Percentiles rank a stretch among this genome's conserved stretches.
Conservation (phyloP, 92 coral and sea anemone species). For the Phymanthus crucifer region DNA sequence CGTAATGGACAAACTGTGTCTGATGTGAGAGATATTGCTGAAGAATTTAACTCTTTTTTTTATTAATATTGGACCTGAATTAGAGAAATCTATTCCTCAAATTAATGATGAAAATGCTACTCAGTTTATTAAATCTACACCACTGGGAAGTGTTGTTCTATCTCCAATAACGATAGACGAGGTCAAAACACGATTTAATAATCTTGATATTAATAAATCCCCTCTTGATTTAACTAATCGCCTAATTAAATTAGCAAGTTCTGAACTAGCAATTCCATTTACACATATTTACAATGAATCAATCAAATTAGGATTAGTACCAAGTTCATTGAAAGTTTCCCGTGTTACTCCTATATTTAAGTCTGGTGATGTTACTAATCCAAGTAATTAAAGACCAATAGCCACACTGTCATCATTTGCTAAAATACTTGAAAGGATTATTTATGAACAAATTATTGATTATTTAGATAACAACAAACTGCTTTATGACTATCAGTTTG, state of each 20-base stretch:
- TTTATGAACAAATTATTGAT: too few species aligned
- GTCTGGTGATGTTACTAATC: slow-evolving; percentile 39
- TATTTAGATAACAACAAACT: too few species aligned
- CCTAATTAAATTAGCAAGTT: slow-evolving; percentile 50
- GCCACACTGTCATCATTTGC: slow-evolving; percentile 48
- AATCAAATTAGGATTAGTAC: slow-evolving; percentile 34
- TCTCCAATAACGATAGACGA: slow-evolving; percentile 3
- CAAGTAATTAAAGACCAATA: slow-evolving; percentile 46
- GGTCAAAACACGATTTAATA: background rate
- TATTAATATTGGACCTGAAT: slow-evolving; percentile 32
- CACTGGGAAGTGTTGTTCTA: slow-evolving; percentile 1
- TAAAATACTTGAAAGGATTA: too few species aligned
- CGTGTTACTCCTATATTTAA: slow-evolving; percentile 49
- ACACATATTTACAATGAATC: slow-evolving; percentile 54
- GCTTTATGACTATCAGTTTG: too few species aligned
- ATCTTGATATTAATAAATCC: slow-evolving; percentile 30
- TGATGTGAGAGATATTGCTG: slow-evolving; percentile 18
- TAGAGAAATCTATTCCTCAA: slow-evolving; percentile 20
- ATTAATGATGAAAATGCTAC: background rate
- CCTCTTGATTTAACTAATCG: slow-evolving; percentile 48
- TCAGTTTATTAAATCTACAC: background rate
- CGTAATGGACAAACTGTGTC: slow-evolving; percentile 1
- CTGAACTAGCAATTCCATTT: slow-evolving; percentile 37
- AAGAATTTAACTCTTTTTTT: slow-evolving; percentile 9
- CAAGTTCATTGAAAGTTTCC: slow-evolving; percentile 37